Conservation (phyloP, 2,113 vertebrate genomes). For the Oncorhynchus gorbuscha region DNA sequence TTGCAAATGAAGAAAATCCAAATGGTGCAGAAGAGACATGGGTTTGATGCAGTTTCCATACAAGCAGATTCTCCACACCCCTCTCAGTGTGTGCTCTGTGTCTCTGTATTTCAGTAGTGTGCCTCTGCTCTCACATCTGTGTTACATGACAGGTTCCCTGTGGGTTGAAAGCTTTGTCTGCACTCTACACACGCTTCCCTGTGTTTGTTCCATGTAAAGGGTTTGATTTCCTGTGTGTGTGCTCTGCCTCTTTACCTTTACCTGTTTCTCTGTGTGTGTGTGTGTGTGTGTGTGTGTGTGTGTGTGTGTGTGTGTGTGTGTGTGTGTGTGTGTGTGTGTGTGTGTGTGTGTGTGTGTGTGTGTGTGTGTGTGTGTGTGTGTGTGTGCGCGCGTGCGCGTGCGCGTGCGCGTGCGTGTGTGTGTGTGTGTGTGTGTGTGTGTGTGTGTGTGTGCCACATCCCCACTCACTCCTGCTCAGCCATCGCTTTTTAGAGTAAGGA, state of each 20-base stretch:
- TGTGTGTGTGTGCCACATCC: background rate
- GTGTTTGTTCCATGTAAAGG: background rate
- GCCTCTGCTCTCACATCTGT: background rate
- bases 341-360: no score
- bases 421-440: constrained; percentile 7
- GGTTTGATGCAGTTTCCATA: no score
- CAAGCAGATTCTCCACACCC: constrained; percentile 9
- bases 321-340: background rate
- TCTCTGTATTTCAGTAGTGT: constrained; percentile 20
- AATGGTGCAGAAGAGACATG: no score
- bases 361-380: no score
- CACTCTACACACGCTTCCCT: no score
- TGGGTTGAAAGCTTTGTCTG: no score
- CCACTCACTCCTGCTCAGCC: no score
- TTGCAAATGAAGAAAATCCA: no score
- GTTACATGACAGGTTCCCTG: background rate
- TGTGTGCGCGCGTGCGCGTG: background rate
- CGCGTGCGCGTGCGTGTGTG: background rate
- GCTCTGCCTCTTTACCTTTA: constrained; percentile 9
- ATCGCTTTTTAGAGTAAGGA: no score
- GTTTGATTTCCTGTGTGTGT: background rate
- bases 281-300: no score
- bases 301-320: background rate
- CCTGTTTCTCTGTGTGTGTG: background rate
- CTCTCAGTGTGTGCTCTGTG: constrained; percentile 28